These are phyloP conservation scores for Prosapia bicincta DNA, from an alignment of 2,888 invertebrate species.

Conservation along the genomic window DNA sequence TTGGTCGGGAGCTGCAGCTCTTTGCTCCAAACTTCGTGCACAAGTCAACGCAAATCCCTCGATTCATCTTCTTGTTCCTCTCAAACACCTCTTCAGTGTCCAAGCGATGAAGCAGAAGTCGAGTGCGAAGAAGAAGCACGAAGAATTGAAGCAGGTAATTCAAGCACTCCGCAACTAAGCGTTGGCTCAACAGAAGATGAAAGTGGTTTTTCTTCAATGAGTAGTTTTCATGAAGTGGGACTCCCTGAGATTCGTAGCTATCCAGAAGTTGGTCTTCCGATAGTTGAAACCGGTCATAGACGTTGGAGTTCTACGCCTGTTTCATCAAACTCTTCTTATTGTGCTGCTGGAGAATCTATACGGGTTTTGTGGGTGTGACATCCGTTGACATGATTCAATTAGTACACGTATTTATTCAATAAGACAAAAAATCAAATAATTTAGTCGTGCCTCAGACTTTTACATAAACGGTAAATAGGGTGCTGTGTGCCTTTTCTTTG, in stretches of 20 bases:
- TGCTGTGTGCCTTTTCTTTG: neutral
- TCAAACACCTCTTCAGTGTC: conserved; percentile 13
- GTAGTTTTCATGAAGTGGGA: conserved; percentile 69
- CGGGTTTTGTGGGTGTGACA: conserved; percentile 38
- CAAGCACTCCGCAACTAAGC: conserved; percentile 36
- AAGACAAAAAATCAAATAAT: neutral
- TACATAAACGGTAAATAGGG: neutral
- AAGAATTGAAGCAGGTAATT: conserved; percentile 14
- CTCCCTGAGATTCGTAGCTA: conserved; percentile 36
- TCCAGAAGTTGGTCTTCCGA: conserved; percentile 39
- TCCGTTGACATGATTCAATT: neutral
- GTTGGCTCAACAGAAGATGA: conserved; percentile 62
- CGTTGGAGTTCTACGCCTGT: conserved; percentile 38
- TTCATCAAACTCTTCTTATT: conserved; percentile 29
- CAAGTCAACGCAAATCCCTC: conserved; percentile 30
- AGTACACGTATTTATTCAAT: neutral
- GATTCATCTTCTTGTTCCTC: conserved; percentile 29
- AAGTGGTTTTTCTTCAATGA: conserved; percentile 83
- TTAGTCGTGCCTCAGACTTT: neutral
- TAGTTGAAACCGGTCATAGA: conserved; percentile 35
- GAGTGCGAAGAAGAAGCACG: conserved; percentile 43
- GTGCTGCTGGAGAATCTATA: conserved; percentile 31
- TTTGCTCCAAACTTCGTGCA: conserved; percentile 34
- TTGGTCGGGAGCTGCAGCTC: conserved; percentile 40
- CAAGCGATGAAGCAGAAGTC: conserved; percentile 37